Evolutionary conservation across 1,140 invertebrate species (phyloP).

Genomic region (Onthophagus taurus): DNA sequence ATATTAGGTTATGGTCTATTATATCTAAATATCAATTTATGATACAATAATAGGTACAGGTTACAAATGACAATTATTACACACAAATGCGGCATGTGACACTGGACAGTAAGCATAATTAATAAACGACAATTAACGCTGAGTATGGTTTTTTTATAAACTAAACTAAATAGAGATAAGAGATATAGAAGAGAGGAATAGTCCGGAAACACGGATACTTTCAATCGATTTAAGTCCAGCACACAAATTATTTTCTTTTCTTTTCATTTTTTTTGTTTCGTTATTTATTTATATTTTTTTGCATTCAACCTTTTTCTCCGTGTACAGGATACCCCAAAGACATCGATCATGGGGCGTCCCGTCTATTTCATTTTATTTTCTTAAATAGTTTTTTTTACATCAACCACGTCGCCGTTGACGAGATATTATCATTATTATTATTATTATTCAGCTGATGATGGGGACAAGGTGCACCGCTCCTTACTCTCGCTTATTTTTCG

Average conservation of each 20-base stretch:
- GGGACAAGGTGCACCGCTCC: too few species aligned
- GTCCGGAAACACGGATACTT: conserved; percentile 27
- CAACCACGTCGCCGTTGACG: too few species aligned
- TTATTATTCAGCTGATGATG: too few species aligned
- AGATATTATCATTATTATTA: too few species aligned
- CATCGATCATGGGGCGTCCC: too few species aligned
- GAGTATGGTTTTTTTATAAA: conserved; percentile 15
- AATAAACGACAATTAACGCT: conserved; percentile 34
- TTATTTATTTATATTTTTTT: too few species aligned
- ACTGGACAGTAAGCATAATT: conserved; percentile 40
- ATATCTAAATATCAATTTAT: conserved; percentile 27
- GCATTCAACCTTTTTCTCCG: too few species aligned
- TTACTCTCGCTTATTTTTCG: conserved; percentile 3
- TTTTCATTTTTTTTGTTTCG: too few species aligned
- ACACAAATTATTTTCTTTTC: too few species aligned
- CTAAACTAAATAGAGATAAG: conserved; percentile 25
- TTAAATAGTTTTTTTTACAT: too few species aligned
- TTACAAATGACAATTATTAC: conserved; percentile 38
- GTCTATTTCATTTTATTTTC: too few species aligned
- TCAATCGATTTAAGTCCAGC: conserved; percentile 10
- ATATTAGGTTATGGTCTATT: conserved; percentile 11
- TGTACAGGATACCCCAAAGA: too few species aligned
- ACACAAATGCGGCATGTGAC: conserved; percentile 38
- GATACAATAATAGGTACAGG: conserved; percentile 36
- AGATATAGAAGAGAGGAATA: conserved; percentile 24